Conservation (phyloP, 2,113 vertebrate genomes). For the Nothobranchius kuhntae region DNA sequence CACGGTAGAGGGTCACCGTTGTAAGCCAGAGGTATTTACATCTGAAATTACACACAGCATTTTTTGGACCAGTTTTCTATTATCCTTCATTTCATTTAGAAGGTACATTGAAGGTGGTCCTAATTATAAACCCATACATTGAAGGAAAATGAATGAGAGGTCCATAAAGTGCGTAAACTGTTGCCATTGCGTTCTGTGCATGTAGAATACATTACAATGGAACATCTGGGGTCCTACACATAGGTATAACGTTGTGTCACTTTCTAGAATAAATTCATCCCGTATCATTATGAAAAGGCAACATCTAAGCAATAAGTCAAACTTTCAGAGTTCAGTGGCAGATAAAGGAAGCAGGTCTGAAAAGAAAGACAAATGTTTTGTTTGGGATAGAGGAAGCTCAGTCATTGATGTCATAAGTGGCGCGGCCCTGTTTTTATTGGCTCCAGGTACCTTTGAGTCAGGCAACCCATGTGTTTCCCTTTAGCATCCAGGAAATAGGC, state of each 20-base stretch:
- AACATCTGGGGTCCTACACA: background rate
- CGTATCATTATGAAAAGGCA: too few species aligned
- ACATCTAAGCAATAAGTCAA: slow-evolving; percentile 11
- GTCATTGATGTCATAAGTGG: slow-evolving; percentile 58
- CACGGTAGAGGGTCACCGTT: slow-evolving; percentile 65
- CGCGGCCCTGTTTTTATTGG: slow-evolving; percentile 63
- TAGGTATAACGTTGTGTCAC: background rate
- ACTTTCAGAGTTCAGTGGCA: slow-evolving; percentile 16
- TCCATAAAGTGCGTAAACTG: slow-evolving; percentile 15
- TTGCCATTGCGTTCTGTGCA: slow-evolving; percentile 1
- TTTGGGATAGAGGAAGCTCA: slow-evolving; percentile 51
- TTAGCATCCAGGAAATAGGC: slow-evolving; percentile 62
- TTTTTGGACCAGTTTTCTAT: slow-evolving; percentile 30
- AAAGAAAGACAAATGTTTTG: slow-evolving; percentile 37
- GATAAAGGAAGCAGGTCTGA: slow-evolving; percentile 40
- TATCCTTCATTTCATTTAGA: slow-evolving; percentile 26
- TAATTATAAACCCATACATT: slow-evolving; percentile 55
- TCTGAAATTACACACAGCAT: slow-evolving; percentile 69
- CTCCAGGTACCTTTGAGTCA: slow-evolving; percentile 23
- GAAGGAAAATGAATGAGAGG: slow-evolving; percentile 8
- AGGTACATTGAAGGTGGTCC: slow-evolving; percentile 33
- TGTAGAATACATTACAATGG: background rate
- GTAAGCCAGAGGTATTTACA: slow-evolving; percentile 66
- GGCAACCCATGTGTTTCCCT: slow-evolving; percentile 67
- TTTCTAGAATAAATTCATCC: background rate